Percentiles rank a stretch among this genome's conserved stretches.
phyloP scores from a whole-genome alignment of 2,888 invertebrate genomes.

The Volucella inanis region DNA sequence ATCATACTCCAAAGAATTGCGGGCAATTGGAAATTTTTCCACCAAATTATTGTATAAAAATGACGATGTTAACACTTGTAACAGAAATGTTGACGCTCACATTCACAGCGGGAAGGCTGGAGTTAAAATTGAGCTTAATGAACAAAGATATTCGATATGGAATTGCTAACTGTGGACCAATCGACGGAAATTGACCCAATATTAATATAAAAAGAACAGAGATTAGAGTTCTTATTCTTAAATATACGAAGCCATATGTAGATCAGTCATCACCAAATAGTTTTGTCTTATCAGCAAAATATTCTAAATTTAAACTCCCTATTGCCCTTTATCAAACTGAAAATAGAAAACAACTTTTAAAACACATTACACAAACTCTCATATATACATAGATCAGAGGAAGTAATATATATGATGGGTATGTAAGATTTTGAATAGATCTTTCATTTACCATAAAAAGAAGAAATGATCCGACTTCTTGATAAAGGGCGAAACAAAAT shows the following conservation, averaged over 20 bases:
- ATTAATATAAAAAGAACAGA: too few relatives aligned
- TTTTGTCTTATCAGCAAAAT: slow-evolving; percentile 60
- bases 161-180: too few relatives aligned
- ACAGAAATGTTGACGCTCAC: too few relatives aligned
- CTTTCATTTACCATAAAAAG: neutral
- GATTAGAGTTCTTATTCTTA: too few relatives aligned
- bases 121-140: too few relatives aligned
- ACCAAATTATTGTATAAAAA: too few relatives aligned
- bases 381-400: slow-evolving; percentile 14
- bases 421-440: slow-evolving; percentile 12
- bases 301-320: slow-evolving; percentile 64
- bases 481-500: slow-evolving; percentile 35
- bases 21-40: too few relatives aligned
- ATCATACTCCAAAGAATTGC: slow-evolving; percentile 35
- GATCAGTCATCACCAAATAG: slow-evolving; percentile 4
- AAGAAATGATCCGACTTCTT: neutral
- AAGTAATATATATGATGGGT: neutral
- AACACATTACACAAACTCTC: slow-evolving; percentile 16
- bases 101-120: too few relatives aligned
- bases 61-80: too few relatives aligned
- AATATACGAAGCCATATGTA: too few relatives aligned
- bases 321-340: slow-evolving; percentile 63
- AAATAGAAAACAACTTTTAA: slow-evolving; percentile 56
- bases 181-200: too few relatives aligned
- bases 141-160: too few relatives aligned